phyloP scores from a whole-genome alignment of 2,113 vertebrate species.

The Corythoichthys haematopterus region DNA sequence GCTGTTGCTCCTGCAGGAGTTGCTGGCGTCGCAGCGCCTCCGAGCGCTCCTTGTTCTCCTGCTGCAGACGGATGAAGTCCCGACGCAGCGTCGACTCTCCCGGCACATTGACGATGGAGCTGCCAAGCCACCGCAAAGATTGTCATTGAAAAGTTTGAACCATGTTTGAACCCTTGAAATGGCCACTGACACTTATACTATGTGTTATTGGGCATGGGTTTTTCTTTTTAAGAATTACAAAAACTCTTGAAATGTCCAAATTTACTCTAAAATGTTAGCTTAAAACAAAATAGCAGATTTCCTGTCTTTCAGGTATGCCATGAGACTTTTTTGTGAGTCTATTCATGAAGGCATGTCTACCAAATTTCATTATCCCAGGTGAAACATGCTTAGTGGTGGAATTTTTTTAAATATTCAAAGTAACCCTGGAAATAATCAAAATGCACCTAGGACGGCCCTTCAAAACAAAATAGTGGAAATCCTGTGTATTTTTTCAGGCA shows the following conservation, averaged over 20 bases:
- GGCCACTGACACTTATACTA: too few relatives aligned
- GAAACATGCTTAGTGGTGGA: background rate
- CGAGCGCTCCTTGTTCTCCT: conserved; percentile 98
- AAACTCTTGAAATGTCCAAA: background rate
- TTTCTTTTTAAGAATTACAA: too few relatives aligned
- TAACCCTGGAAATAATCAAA: too few relatives aligned
- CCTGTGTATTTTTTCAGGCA: too few relatives aligned
- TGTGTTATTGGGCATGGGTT: too few relatives aligned
- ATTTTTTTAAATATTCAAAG: background rate
- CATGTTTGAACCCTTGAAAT: background rate
- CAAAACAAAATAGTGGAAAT: too few relatives aligned
- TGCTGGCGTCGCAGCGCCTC: conserved; percentile 94
- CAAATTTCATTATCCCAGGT: too few relatives aligned
- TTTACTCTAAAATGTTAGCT: background rate
- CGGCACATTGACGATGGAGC: conserved; percentile 96
- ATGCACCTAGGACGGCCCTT: too few relatives aligned
- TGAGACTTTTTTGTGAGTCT: background rate
- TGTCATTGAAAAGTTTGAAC: background rate
- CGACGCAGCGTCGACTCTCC: conserved; percentile 94
- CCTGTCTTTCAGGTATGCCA: background rate
- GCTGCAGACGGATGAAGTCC: conserved; percentile 95
- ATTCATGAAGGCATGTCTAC: background rate
- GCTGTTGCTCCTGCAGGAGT: conserved; percentile 94
- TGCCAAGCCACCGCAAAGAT: conserved; percentile 34
- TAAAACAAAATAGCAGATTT: background rate